Base-by-base conservation (phyloP, 64 coral and sea anemone genomes). In the Montipora capricornis region DNA sequence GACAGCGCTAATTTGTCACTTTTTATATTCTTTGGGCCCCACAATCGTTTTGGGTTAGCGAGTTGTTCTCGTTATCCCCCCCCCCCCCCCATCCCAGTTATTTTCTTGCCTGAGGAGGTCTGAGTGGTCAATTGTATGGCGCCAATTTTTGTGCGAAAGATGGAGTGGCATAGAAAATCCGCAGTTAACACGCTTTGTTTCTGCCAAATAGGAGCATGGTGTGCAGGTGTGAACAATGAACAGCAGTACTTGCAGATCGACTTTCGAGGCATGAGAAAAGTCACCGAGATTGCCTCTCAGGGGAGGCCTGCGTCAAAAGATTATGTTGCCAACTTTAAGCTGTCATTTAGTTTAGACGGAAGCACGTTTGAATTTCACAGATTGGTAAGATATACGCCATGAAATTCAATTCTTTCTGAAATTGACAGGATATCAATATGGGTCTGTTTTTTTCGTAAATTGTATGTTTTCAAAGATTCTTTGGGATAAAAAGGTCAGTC, bases 231-330 rank as follows among this genome's bases (percentile, higher is more conserved):
- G 5, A 95, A 88, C 19, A 90, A 94, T n/a, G 19, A 85, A 46
- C 74, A 91, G 20, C 97, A 95, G 64, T 98, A 94, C 71, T 60
- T 98, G 20, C 94, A 96, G 50, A 83, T 96, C 44, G 92, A 96
- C 53, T 87, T 98, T 20, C 68, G 73, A 1, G 91, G 97, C 24
- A 89, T 94, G 89, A 88, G 94, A 69, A 98, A 98, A 89, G 94
- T 96, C 1, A 96, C 97, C 20, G 70, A 84, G 69, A 20, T 96
- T 74, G 84, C 94, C 20, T 94, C 97, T 20, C 97, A 98, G 55
- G 94, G 94, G 53, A 95, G 97, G 50, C 97, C 96, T 80, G 83
- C 10, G 9, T 93, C 94, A 14, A 89, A 29, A 84, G 94, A 95
- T 94, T 98, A 94, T 70, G 89, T 98, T 64, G 74, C 51, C 75